Evolutionary conservation across 2,797 vertebrate species (phyloP), one percentile per base, ranked within the genome.

Genomic region (Schizopygopsis malacanthus): DNA sequence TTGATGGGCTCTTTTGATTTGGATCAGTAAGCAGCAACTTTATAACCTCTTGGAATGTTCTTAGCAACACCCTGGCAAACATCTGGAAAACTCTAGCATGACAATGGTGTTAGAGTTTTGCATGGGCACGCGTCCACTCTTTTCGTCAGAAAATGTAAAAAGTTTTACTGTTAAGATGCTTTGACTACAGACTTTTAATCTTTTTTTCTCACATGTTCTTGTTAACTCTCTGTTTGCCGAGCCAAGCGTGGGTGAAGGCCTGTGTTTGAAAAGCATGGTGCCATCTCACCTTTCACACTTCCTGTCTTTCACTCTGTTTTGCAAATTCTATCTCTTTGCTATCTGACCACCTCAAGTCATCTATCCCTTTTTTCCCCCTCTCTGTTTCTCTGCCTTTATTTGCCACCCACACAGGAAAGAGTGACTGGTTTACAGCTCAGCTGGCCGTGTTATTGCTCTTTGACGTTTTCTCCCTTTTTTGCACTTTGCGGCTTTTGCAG

Each of bases 381-480:
- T 76, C 45, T 28, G 28, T 56, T 39, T 85, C 90, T 87, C 86
- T 87, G 85, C 83, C 85, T 79, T 76, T 87, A 86, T 92, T 91
- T 84, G 92, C 96, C 98, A 96, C 98, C 98, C 98, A 98, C 98
- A 96, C 95, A 96, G 98, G 98, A 99, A 99, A 99, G 92, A 93
- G 90, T 94, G 94, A 94, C 93, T 81, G 88, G 92, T 89, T 91
- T 89, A 92, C 88, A 77, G 86, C 91, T 93, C 88, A 77, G 86
- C 91, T 93, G 87, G 89, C 89, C 86, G 43, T 88, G 82, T 50
- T 78, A 54, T 54, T 83, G 50, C 73, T 78, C 65, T 81, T 33
- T 87, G 84, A 80, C 54, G 33, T 81, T 89, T 84, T 83, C 80
- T 81, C 45, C 41, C 61, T 89, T 87, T 82, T 89, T 87, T 87